Base-by-base conservation (phyloP, 2,797 vertebrate genomes). In the Sebastes diaconus region DNA sequence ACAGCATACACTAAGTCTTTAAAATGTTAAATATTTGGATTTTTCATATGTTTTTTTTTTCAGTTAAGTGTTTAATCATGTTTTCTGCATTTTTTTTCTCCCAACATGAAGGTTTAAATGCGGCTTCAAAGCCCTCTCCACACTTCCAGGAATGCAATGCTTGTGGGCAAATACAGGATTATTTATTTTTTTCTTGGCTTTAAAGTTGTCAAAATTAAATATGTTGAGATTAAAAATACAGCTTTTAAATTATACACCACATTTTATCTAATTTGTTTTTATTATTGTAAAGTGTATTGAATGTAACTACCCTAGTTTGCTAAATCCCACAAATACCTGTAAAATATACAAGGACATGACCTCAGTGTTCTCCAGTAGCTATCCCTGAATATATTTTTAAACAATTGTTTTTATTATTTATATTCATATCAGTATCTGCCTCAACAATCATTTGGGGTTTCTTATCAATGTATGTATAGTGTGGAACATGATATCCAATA, bases 361-460 rank as follows among this genome's bases (percentile, higher is more conserved):
- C 52, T 55, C 20, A 20, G 20, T 46, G 42, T 46, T 46, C 42
- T 46, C 42, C 14, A 46, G 16, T 8, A 46, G 42, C 16, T 46
- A 46, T 46, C 42, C 42, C 8, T 8, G 27, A 20, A 32, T 55
- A 55, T 12, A 22, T n/a, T 4, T 16, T 22, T 55, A 2, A 22
- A 2, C 18, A 12, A 6, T 5, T 22, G 3, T 0, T 54, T 22
- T 22, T 39, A 39, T 39, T 10, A 54, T 54, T 22, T 11, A n/a
- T 55, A 22, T 22, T 54, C 52, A n/a, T 22, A n/a, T 54, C n/a
- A 54, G 50, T 52, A n/a, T 5, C 4, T 2, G 13, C 12, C 5
- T 46, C 10, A 59, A n/a, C 18, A 60, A 29, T 65, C 3, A 30
- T 75, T 18, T 57, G 3, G n/a, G 6, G 39, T 16, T 63, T 16